Percentiles rank a stretch among this genome's conserved stretches.
Conservation (phyloP, 1,140 invertebrate genomes). For the Aethina tumida region DNA sequence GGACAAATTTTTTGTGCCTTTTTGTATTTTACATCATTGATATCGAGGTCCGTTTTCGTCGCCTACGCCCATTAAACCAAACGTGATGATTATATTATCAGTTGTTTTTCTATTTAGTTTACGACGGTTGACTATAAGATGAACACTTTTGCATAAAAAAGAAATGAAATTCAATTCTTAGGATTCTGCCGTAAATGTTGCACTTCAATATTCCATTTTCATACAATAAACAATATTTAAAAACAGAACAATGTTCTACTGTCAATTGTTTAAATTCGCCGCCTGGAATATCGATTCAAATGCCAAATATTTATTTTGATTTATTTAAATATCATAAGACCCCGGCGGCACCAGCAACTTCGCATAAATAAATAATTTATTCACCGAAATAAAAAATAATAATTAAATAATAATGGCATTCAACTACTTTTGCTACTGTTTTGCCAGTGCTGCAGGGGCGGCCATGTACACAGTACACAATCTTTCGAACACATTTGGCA, state of each 20-base stretch:
- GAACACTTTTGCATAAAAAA: conserved; percentile 31
- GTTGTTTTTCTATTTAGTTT: conserved; percentile 22
- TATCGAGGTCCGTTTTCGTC: conserved; percentile 1
- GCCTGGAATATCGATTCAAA: conserved; percentile 21
- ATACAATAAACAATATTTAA: conserved; percentile 35
- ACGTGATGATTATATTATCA: conserved; percentile 27
- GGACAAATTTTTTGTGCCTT: too few relatives aligned
- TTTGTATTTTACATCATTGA: too few relatives aligned
- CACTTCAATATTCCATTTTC: conserved; percentile 22
- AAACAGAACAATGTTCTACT: conserved; percentile 35
- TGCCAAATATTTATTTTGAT: conserved; percentile 27
- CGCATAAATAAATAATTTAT: neutral
- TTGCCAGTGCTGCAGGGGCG: too few relatives aligned
- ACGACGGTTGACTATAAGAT: conserved; percentile 29
- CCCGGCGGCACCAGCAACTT: neutral
- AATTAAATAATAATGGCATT: conserved; percentile 2
- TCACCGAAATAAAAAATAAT: conserved; percentile 1
- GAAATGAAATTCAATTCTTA: conserved; percentile 18
- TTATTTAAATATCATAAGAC: conserved; percentile 11
- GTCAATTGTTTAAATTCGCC: conserved; percentile 24
- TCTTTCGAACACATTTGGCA: conserved; percentile 17
- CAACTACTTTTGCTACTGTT: conserved; percentile 5
- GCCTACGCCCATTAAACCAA: conserved; percentile 1
- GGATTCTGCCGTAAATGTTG: conserved; percentile 14
- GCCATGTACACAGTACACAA: conserved; percentile 25